Conservation (phyloP, 2,797 vertebrate species). For the Hypotaenidia philippensis region DNA sequence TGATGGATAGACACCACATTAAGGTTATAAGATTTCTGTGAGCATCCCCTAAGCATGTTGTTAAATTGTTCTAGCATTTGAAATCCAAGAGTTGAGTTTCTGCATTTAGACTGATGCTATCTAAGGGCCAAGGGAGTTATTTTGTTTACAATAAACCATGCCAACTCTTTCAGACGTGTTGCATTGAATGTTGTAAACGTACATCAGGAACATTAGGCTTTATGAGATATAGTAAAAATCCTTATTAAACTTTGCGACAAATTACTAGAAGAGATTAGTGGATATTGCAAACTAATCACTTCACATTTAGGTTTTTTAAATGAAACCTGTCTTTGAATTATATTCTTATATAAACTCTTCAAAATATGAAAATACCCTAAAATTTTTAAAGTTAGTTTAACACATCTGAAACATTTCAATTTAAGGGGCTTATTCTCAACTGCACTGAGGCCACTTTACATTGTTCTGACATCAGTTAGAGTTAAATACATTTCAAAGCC, state of each 20-base stretch:
- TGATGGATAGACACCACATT: neutral
- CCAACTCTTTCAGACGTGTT: neutral
- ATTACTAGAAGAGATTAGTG: neutral
- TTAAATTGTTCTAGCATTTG: neutral
- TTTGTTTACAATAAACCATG: neutral
- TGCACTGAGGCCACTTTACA: neutral
- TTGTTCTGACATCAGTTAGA: neutral
- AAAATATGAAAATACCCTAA: neutral
- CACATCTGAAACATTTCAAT: neutral
- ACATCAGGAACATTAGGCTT: conserved; percentile 29
- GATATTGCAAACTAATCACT: neutral
- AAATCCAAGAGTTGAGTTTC: neutral
- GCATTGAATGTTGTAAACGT: neutral
- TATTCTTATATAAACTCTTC: neutral
- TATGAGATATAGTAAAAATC: conserved; percentile 26
- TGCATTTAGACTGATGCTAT: neutral
- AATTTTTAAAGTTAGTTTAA: neutral
- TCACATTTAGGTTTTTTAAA: neutral
- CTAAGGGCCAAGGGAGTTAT: neutral
- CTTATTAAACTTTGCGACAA: neutral
- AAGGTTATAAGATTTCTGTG: neutral
- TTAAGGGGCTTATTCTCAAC: neutral
- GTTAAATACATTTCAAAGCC: neutral
- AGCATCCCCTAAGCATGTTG: neutral
- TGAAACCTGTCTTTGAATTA: neutral